Base-by-base conservation (phyloP, 2,888 invertebrate species). In the Noctua comes region DNA sequence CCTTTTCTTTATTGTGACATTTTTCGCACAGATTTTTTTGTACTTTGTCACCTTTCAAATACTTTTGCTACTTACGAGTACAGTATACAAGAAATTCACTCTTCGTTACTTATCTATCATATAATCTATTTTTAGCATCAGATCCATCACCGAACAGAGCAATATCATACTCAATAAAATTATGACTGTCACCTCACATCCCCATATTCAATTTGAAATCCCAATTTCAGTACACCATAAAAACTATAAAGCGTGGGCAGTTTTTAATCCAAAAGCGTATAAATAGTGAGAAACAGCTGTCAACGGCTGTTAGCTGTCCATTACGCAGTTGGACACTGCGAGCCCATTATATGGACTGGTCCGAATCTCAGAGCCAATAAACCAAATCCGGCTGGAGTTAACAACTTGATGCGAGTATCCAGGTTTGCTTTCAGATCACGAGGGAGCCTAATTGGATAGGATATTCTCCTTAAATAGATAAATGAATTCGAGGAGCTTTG, bases 281-380 rank as follows among this genome's bases (percentile, higher is more conserved):
- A 79, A 76, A 84, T 73, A 84, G 70, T 80, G 75, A 73, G 62
- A 57, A 84, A 65, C 71, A 72, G 73, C 65, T 80, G 76, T 74
- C 80, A 8, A 13, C 13, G 40, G n/a, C 65, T 54, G 71, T 86
- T 79, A 73, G 21, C 31, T 73, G 72, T 84, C 84, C 84, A 84
- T 84, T 86, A 84, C 36, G 68, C 27, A 57, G 51, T 51, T 46
- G 75, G 73, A 73, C 69, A 75, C 57, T 62, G 21, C 27, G n/a
- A 74, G 40, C 72, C 65, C 36, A 74, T 79, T 79, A 73, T 36
- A 64, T 24, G 65, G 54, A 48, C 65, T 62, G 73, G 21, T 43
- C 72, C 54, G 54, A 75, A 73, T 66, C 86, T 66, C 57, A 68
- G 24, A 86, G 84, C 76, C 81, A 84, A 87, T 84, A 84, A 86